phyloP scores from a whole-genome alignment of 1,140 invertebrate genomes.

The Cotesia typhae region DNA sequence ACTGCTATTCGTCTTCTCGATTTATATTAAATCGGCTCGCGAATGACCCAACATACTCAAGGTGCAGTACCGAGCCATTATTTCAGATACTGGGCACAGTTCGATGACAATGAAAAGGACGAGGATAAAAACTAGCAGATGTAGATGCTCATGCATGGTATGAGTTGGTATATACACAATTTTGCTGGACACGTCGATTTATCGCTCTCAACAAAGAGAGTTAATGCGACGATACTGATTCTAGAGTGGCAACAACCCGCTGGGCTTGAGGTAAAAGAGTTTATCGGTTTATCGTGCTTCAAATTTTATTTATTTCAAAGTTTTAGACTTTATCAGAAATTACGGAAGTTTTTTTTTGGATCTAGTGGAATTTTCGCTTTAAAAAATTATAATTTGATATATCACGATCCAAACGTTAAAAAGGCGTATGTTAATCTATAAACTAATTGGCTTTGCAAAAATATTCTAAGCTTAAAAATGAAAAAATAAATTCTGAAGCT shows the following conservation, averaged over 20 bases:
- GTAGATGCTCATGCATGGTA: no score
- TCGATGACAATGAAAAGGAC: constrained; percentile 9
- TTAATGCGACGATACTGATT: constrained; percentile 15
- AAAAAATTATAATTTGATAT: no score
- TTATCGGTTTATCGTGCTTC: constrained; percentile 4
- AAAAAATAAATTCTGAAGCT: no score
- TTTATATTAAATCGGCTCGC: constrained; percentile 59
- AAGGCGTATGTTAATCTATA: no score
- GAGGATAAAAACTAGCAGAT: neutral
- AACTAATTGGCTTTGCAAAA: no score
- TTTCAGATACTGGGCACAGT: constrained; percentile 20
- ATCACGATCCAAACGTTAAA: no score
- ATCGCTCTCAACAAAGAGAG: neutral
- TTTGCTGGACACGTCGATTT: constrained; percentile 2
- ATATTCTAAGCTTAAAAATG: no score
- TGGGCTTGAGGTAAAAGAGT: neutral
- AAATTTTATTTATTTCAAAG: no score
- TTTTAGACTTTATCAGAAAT: neutral
- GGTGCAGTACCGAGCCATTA: neutral
- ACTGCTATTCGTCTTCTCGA: constrained; percentile 61
- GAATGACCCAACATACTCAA: constrained; percentile 50
- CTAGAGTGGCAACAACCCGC: constrained; percentile 10
- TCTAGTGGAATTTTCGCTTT: no score
- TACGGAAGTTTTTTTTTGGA: no score
- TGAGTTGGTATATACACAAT: neutral